Conservation (phyloP, 1,140 invertebrate species). For the Caenorhabditis brenneri region DNA sequence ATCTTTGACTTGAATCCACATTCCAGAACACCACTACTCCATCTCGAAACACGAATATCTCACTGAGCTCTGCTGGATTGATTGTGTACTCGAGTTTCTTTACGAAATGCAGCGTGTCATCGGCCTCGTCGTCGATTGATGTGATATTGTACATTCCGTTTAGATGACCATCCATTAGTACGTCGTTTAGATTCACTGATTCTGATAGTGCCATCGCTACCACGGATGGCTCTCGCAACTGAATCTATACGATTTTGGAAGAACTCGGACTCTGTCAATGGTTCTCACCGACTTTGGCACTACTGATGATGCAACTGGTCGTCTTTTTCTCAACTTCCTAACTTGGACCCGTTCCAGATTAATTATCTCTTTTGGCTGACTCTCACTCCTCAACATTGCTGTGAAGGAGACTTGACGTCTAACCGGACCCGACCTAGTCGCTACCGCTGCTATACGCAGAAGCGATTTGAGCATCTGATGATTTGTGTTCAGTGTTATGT, state of each 20-base stretch:
- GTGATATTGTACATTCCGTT: slow-evolving; percentile 29
- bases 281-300: slow-evolving; percentile 19
- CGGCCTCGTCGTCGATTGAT: slow-evolving; percentile 27
- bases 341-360: slow-evolving; percentile 34
- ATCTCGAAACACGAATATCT: slow-evolving; percentile 55
- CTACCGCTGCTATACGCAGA: background rate
- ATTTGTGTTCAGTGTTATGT: background rate
- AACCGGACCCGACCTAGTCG: slow-evolving; percentile 1
- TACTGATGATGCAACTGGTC: background rate
- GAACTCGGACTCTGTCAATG: background rate
- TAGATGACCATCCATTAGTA: background rate
- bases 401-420: slow-evolving; percentile 9
- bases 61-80: slow-evolving; percentile 43
- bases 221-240: background rate
- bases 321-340: slow-evolving; percentile 26
- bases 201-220: background rate
- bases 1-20: slow-evolving; percentile 47
- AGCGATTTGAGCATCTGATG: slow-evolving; percentile 29
- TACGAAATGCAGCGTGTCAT: slow-evolving; percentile 51
- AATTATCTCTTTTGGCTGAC: slow-evolving; percentile 1
- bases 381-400: background rate
- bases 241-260: background rate
- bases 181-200: background rate
- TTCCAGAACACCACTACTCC: slow-evolving; percentile 59
- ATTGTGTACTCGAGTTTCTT: slow-evolving; percentile 54